Base-by-base conservation (phyloP, 2,113 vertebrate species). In the Miniopterus natalensis region DNA sequence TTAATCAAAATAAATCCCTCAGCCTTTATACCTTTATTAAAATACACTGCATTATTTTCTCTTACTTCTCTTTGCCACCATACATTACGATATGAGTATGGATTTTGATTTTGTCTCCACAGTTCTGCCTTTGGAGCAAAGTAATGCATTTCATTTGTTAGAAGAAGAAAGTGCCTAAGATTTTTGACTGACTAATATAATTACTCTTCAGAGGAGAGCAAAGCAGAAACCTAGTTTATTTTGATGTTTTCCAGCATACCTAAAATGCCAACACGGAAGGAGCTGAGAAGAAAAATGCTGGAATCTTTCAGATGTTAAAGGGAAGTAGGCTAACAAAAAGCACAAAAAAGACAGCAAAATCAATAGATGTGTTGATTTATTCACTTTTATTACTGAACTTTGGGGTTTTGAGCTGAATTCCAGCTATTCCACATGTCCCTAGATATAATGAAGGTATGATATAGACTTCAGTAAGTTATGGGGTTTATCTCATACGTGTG, bases 401-500 rank as follows among this genome's bases (percentile, higher is more conserved):
- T 40, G 17, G 87, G 83, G 66, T 59, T 96, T 86, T 77, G 75
- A 96, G 49, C 79, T 96, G 95, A 96, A 97, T 98, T 97, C 96
- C 18, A 86, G 74, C 89, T 97, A 86, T 97, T 98, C 96, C 84
- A 80, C 95, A 95, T 97, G 70, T 98, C 96, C 96, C 45, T 95
- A 92, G 81, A 96, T 98, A 95, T 98, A 98, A 98, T 95, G 94
- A 97, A 97, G 97, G 97, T 91, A 97, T 98, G 96, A 98, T 98
- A 97, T 93, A 98, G 94, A 92, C 75, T 96, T 87, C 59, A 92
- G 95, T 98, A 98, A 97, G 90, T 98, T 98, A 97, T 31, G 86
- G 70, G 93, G 83, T 98, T 98, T 98, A 95, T 98, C 96, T 98
- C 97, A 93, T 94, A 96, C 45, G 59, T 74, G 75, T 95, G 95